Percentiles rank a stretch among this genome's conserved stretches.
Conservation (phyloP, 2,888 invertebrate genomes). For the Lasius platythorax region DNA sequence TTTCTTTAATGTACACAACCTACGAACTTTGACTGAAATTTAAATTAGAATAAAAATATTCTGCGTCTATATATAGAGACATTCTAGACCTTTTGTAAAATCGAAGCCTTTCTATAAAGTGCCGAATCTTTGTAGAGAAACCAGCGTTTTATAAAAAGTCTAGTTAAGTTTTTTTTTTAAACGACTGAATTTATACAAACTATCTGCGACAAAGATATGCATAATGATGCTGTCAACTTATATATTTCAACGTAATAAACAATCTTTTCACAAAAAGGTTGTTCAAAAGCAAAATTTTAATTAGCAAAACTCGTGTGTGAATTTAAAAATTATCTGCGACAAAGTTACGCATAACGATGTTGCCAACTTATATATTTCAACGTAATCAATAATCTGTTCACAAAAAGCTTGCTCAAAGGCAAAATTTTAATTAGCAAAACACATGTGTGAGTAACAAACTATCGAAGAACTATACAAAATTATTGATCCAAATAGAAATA, state of each 20-base stretch:
- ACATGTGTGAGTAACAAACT: not conserved
- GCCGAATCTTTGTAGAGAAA: not conserved
- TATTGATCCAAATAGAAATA: not conserved
- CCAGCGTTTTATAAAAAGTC: not conserved
- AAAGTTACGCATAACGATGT: not conserved
- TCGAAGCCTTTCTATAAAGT: not conserved
- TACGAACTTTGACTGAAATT: not conserved
- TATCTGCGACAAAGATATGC: not conserved
- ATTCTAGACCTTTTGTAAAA: not conserved
- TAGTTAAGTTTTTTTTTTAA: not conserved
- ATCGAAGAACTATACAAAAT: not conserved
- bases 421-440: not conserved
- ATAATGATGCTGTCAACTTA: not conserved
- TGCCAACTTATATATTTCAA: not conserved
- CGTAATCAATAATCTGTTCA: not conserved
- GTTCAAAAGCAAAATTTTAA: not conserved
- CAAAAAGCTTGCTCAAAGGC: not conserved
- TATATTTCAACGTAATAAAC: not conserved
- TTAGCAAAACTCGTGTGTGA: not conserved
- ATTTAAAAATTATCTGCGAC: not conserved
- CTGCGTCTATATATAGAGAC: not conserved
- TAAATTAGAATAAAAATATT: not conserved
- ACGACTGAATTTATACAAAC: not conserved
- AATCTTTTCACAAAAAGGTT: not conserved
- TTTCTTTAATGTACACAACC: not conserved